A percentile compares a stretch with the other conserved stretches of the same genome.
phyloP scores from a whole-genome alignment of 2,113 vertebrate genomes.

The Fulica atra region DNA sequence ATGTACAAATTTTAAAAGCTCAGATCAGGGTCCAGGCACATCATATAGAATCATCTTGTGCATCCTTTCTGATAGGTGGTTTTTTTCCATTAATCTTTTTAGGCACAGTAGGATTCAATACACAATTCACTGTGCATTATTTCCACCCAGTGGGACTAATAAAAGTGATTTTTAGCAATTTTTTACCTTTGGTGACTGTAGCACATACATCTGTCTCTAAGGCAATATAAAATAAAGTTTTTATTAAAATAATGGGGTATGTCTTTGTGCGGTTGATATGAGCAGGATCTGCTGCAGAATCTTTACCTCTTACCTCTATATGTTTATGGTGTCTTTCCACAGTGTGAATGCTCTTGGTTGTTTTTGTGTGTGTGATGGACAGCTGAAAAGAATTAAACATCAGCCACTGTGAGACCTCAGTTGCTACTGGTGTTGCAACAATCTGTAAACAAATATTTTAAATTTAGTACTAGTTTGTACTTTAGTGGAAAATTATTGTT shows the following conservation, averaged over 20 bases:
- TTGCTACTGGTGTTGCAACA: neutral
- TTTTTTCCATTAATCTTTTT: neutral
- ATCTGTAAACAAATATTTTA: neutral
- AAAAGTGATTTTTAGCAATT: neutral
- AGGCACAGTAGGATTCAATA: neutral
- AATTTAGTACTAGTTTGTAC: neutral
- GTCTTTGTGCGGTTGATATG: neutral
- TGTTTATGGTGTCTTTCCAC: neutral
- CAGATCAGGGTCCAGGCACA: neutral
- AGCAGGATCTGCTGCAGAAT: neutral
- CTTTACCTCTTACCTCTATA: neutral
- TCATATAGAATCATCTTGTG: neutral
- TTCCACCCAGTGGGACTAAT: neutral
- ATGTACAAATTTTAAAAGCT: neutral
- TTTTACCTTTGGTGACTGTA: neutral
- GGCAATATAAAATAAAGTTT: neutral
- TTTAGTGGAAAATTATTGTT: neutral
- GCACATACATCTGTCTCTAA: neutral
- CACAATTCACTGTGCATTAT: neutral
- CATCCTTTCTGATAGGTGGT: neutral
- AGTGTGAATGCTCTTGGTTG: neutral
- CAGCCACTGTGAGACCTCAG: neutral
- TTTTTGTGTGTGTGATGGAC: slow-evolving; percentile 2
- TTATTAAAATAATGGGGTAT: neutral
- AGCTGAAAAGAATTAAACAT: slow-evolving; percentile 15